Percentiles rank a stretch among this genome's conserved stretches.
These are phyloP conservation scores for Drosophila demipolita DNA, from an alignment of 2,888 invertebrate genomes.

Conservation along the genomic window DNA sequence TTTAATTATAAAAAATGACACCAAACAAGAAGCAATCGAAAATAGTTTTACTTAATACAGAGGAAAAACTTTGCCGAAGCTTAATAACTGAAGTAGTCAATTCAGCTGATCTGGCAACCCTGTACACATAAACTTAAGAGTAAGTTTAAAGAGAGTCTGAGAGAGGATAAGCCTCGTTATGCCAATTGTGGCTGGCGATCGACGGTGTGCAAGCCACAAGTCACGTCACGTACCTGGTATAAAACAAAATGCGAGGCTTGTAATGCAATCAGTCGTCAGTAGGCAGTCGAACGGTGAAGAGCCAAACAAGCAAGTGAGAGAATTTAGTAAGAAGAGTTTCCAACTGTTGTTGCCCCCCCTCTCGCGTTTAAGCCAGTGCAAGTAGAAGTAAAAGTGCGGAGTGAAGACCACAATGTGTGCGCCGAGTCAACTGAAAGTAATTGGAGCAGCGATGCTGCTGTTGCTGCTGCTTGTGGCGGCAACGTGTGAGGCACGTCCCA, in stretches of 20 bases:
- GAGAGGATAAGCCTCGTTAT: constrained; percentile 22
- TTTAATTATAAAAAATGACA: not conserved
- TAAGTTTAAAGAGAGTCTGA: constrained; percentile 1
- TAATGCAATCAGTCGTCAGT: constrained; percentile 71
- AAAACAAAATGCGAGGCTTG: constrained; percentile 70
- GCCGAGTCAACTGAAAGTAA: constrained; percentile 46
- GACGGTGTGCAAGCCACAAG: constrained; percentile 41
- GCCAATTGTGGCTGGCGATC: constrained; percentile 21
- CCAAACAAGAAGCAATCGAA: not conserved
- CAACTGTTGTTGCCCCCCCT: not conserved
- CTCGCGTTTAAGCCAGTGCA: constrained; percentile 8
- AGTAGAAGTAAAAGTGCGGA: constrained; percentile 37
- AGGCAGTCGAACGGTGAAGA: constrained; percentile 49
- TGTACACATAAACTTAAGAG: not conserved
- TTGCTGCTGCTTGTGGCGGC: constrained; percentile 37
- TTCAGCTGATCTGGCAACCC: constrained; percentile 39
- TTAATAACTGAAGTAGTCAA: not conserved
- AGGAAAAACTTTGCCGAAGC: not conserved
- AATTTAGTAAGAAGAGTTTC: constrained; percentile 20
- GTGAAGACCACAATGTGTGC: constrained; percentile 33
- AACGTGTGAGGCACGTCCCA: constrained; percentile 63
- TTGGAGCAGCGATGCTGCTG: constrained; percentile 40
- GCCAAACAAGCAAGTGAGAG: constrained; percentile 32
- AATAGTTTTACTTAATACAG: not conserved
- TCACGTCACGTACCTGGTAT: constrained; percentile 73